Evolutionary conservation across 2,113 vertebrate species (phyloP).

Genomic region (Heliornis fulica): DNA sequence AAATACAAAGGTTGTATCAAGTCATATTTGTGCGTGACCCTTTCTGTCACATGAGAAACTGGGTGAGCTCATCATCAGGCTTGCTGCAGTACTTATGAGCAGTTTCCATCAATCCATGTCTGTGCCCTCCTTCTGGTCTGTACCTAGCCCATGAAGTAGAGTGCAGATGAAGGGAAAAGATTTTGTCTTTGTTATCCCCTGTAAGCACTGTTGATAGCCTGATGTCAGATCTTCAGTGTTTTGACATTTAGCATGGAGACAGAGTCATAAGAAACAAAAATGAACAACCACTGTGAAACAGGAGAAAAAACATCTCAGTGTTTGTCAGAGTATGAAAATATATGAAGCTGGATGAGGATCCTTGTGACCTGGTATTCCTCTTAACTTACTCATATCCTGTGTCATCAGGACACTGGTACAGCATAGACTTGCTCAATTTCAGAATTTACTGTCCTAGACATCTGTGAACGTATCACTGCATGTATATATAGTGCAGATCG

Average conservation of each 20-base stretch:
- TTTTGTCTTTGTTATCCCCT: not conserved
- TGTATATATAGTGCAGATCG: not conserved
- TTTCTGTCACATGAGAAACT: not conserved
- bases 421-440: not conserved
- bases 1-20: not conserved
- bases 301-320: not conserved
- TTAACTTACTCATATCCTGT: not conserved
- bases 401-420: not conserved
- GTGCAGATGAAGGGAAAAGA: not conserved
- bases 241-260: not conserved
- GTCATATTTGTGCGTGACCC: not conserved
- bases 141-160: not conserved
- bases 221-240: not conserved
- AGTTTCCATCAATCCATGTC: not conserved
- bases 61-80: not conserved
- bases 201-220: not conserved
- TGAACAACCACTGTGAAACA: not conserved
- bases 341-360: not conserved
- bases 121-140: not conserved
- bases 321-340: not conserved
- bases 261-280: not conserved
- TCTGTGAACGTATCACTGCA: not conserved
- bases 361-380: not conserved
- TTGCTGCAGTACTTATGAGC: not conserved
- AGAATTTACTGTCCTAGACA: not conserved